phyloP scores from a whole-genome alignment of 2,888 invertebrate species.

The Dorcus parallelipipedus region DNA sequence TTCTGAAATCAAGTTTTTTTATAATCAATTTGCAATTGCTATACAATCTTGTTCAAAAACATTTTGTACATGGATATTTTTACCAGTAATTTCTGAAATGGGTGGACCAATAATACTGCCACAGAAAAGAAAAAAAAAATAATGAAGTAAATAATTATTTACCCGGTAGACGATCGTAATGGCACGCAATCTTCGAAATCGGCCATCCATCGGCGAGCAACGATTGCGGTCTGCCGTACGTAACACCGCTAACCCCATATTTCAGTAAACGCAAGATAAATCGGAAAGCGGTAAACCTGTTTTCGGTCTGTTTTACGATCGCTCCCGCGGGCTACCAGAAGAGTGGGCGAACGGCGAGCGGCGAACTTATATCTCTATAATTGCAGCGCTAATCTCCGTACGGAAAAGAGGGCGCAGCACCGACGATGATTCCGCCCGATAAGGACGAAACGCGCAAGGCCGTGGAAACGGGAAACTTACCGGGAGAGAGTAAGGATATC shows the following conservation, averaged over 20 bases:
- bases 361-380: conserved; percentile 18
- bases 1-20: too few species aligned
- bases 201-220: neutral
- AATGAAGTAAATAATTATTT: too few species aligned
- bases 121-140: too few species aligned
- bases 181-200: neutral
- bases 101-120: too few species aligned
- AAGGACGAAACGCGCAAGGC: too few species aligned
- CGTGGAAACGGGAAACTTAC: too few species aligned
- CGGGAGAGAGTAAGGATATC: too few species aligned
- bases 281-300: conserved; percentile 7
- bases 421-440: too few species aligned
- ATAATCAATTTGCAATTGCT: too few species aligned
- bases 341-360: conserved; percentile 15
- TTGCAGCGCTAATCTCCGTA: conserved; percentile 17
- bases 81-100: too few species aligned
- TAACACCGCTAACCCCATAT: conserved; percentile 6
- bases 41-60: too few species aligned
- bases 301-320: conserved; percentile 13
- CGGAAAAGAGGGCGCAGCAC: neutral
- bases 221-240: neutral
- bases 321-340: conserved; percentile 12
- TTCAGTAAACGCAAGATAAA: conserved; percentile 13
- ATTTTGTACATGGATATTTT: too few species aligned
- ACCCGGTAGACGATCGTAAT: neutral